phyloP scores from a whole-genome alignment of 1,140 invertebrate species.

The Melanaphis sacchari region DNA sequence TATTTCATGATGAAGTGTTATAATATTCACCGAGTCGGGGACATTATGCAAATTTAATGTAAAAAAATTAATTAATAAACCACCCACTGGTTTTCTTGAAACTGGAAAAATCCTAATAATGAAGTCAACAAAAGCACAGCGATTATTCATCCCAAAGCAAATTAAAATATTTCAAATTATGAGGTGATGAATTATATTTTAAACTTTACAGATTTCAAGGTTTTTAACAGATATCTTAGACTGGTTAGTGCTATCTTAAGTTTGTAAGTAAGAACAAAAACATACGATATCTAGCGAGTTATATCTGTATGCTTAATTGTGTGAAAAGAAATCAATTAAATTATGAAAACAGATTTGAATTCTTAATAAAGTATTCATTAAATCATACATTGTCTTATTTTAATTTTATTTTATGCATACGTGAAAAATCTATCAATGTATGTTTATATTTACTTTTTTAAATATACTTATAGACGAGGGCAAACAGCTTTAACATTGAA shows the following conservation, averaged over 20 bases:
- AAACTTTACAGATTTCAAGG: slow-evolving; percentile 12
- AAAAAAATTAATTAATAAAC: slow-evolving; percentile 49
- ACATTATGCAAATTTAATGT: slow-evolving; percentile 49
- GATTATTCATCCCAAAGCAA: neutral
- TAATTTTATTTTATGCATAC: too few species aligned
- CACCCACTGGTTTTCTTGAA: slow-evolving; percentile 38
- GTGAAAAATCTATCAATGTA: too few species aligned
- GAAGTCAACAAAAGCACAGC: neutral
- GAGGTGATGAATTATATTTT: neutral
- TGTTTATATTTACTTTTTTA: too few species aligned
- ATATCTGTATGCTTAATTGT: too few species aligned
- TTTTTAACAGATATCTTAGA: neutral
- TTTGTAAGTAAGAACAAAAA: too few species aligned
- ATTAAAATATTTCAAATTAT: slow-evolving; percentile 31
- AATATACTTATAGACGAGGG: too few species aligned
- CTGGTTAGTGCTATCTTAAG: neutral
- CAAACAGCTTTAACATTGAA: too few species aligned
- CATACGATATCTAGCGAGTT: too few species aligned
- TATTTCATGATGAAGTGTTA: slow-evolving; percentile 46
- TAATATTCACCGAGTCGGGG: slow-evolving; percentile 26
- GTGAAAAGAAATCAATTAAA: too few species aligned
- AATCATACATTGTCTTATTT: too few species aligned
- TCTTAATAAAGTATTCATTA: too few species aligned
- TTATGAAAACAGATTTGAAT: too few species aligned
- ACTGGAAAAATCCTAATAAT: slow-evolving; percentile 34